phyloP scores from a whole-genome alignment of 2,797 vertebrate species.

The Spheniscus humboldti region DNA sequence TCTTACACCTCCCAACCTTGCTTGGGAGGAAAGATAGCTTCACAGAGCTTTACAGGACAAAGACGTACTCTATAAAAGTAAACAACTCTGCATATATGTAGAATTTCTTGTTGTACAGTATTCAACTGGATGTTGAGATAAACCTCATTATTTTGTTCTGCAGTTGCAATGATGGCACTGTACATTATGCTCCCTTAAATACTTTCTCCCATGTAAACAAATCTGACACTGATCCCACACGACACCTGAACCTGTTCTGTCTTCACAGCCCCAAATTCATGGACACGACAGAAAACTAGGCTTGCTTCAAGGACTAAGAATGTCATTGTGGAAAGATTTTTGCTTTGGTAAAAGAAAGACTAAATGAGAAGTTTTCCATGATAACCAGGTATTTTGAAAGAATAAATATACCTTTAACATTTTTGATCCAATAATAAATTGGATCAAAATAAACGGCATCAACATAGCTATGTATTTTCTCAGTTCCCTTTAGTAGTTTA shows the following conservation, averaged over 20 bases:
- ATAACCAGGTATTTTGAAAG: neutral
- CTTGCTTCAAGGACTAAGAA: neutral
- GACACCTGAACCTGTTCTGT: neutral
- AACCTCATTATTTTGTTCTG: neutral
- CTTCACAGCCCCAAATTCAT: neutral
- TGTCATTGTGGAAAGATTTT: fast-evolving
- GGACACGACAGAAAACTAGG: neutral
- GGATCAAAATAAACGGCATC: neutral
- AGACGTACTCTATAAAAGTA: fast-evolving
- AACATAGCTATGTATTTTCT: neutral
- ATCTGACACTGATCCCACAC: neutral
- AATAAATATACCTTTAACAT: neutral
- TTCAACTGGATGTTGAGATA: neutral
- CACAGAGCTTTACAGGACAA: neutral
- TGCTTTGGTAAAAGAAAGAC: neutral
- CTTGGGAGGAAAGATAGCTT: neutral
- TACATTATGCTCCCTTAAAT: neutral
- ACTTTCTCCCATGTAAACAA: neutral
- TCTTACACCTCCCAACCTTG: too few species aligned
- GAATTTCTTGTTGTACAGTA: neutral
- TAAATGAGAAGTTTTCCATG: neutral
- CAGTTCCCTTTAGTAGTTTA: neutral
- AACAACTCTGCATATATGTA: fast-evolving
- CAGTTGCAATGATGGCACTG: neutral
- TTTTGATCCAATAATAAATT: neutral